Evolutionary conservation across 2,113 vertebrate genomes (phyloP), one percentile per base, ranked within the genome.

Genomic region (Circaetus cinerascens): DNA sequence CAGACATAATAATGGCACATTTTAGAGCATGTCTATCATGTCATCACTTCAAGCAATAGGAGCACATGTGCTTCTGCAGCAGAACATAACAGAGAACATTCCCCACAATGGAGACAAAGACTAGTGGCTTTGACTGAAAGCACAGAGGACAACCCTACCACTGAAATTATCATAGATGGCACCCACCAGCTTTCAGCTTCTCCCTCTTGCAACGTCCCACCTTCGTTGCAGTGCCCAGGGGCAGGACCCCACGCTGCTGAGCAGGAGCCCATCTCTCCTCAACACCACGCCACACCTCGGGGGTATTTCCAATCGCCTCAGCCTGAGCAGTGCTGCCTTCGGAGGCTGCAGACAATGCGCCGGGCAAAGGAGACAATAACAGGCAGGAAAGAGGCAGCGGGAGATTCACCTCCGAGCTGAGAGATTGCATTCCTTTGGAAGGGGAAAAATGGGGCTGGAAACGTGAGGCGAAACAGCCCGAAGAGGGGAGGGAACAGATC

Each of bases 1-100:
- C 93, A 86, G 64, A 75, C 72, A 69, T 80, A 97, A 95, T 86
- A 94, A 94, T 43, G 74, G 68, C 46, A 67, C 45, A 63, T 76
- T 96, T 95, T 46, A 80, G 56, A 94, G 46, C n/a, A 43, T 11
- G 74, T 75, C 80, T 85, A 30, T 94, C 86, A 62, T 25, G 76
- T 90, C 91, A 55, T 29, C 81, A 50, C 86, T 91, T 79, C n/a
- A 82, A 46, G 67, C 25, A 69, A 78, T 16, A 32, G 29, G 29
- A 86, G 48, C n/a, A 64, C 45, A 14, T 29, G 63, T 8, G 38
- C 16, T 71, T 74, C 51, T 76, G 30, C 51, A 78, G 86, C 62
- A 90, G 84, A 63, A 71, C 41, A 4, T 13, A 76, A 59, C 62
- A 62, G 32, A 73, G 68, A 68, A 48, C 26, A 9, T 34, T 94